Percentiles rank a stretch among this genome's conserved stretches.
phyloP scores from a whole-genome alignment of 2,888 invertebrate species.

The Caenorhabditis becei region DNA sequence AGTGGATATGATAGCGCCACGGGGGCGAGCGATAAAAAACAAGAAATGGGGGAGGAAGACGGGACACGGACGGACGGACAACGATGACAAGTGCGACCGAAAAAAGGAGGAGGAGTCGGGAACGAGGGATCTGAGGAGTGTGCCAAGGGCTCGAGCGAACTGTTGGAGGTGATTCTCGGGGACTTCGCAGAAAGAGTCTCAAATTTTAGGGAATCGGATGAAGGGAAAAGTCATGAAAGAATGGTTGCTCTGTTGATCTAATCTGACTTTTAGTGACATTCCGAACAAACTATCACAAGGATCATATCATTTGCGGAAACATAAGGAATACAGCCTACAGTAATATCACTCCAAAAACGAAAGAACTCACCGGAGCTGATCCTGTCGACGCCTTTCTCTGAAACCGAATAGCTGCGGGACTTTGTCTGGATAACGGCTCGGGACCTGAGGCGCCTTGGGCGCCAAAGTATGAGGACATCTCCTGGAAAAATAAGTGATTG shows the following conservation, averaged over 20 bases:
- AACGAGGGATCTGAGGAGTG: conserved; percentile 6
- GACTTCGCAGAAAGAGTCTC: too few relatives aligned
- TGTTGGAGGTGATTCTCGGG: too few relatives aligned
- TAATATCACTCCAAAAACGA: too few relatives aligned
- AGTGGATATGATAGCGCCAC: conserved; percentile 30
- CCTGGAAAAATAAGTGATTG: conserved; percentile 39
- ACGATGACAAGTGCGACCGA: conserved; percentile 20
- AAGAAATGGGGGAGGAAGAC: conserved; percentile 13
- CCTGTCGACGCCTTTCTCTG: conserved; percentile 58
- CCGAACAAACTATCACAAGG: too few relatives aligned
- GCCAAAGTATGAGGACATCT: conserved; percentile 60
- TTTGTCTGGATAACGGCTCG: conserved; percentile 33
- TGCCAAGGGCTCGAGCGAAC: background rate
- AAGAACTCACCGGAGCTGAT: conserved; percentile 59
- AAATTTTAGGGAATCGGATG: too few relatives aligned
- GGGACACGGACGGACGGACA: conserved; percentile 21
- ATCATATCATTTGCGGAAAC: too few relatives aligned
- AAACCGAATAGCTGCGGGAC: conserved; percentile 65
- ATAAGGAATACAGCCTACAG: too few relatives aligned
- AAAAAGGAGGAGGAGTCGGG: conserved; percentile 7
- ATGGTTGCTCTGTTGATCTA: too few relatives aligned
- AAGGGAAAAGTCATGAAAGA: too few relatives aligned
- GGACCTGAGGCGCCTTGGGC: conserved; percentile 38
- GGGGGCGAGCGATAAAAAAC: conserved; percentile 41
- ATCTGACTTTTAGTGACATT: too few relatives aligned